phyloP scores from a whole-genome alignment of 2,113 vertebrate species.

The Forbesichthys papilliferus region DNA sequence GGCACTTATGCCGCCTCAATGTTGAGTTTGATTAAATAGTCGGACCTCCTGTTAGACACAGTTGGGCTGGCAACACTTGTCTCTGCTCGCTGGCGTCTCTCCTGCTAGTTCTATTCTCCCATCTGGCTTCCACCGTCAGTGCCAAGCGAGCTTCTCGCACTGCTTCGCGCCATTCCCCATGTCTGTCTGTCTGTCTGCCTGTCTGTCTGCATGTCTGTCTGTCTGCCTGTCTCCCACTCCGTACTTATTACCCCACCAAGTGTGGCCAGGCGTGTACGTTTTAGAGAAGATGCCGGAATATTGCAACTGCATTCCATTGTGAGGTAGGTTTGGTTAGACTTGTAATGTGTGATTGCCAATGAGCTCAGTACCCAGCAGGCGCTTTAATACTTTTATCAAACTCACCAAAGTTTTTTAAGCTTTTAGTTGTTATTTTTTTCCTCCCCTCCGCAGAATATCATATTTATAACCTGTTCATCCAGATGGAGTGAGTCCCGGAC shows the following conservation, averaged over 20 bases:
- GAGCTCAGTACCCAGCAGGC: not conserved
- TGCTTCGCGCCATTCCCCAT: conserved; percentile 48
- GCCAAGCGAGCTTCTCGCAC: conserved; percentile 66
- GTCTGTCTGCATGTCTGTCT: conserved; percentile 31
- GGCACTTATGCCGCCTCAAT: conserved; percentile 71
- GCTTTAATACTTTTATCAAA: not conserved
- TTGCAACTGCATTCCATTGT: not conserved
- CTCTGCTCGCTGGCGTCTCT: conserved; percentile 72
- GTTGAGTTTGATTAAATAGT: conserved; percentile 79
- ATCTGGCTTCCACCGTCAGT: conserved; percentile 69
- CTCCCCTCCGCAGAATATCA: not conserved
- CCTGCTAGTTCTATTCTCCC: conserved; percentile 69
- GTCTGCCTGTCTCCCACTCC: conserved; percentile 31
- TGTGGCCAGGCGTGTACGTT: conserved; percentile 15
- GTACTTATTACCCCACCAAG: conserved; percentile 28
- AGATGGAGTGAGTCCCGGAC: conserved; percentile 29
- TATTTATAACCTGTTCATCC: not conserved
- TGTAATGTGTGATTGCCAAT: conserved; percentile 1
- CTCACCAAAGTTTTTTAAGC: no score
- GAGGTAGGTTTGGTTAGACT: not conserved
- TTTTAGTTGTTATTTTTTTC: not conserved
- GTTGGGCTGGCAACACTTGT: conserved; percentile 75
- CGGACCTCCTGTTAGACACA: conserved; percentile 78
- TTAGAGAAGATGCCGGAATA: not conserved
- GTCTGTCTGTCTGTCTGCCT: conserved; percentile 13